Percentiles rank a stretch among this genome's conserved stretches.
Conservation (phyloP, 2,113 vertebrate genomes). For the Hylia prasina region DNA sequence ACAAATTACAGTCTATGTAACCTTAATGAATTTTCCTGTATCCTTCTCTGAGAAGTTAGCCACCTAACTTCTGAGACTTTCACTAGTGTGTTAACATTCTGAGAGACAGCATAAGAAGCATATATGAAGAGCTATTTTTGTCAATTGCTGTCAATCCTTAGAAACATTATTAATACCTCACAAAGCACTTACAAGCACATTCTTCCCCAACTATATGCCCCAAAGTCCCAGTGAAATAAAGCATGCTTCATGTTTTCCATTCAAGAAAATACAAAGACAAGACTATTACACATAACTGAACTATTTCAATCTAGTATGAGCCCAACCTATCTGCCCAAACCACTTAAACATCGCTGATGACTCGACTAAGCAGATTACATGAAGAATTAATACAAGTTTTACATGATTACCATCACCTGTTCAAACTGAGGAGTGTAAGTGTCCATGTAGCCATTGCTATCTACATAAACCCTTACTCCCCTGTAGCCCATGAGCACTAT, state of each 20-base stretch:
- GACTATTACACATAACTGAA: background rate
- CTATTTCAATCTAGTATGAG: background rate
- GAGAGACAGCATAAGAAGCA: background rate
- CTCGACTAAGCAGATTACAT: background rate
- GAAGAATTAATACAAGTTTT: background rate
- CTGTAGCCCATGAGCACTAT: background rate
- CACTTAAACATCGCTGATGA: background rate
- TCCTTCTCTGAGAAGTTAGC: background rate
- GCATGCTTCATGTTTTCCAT: background rate
- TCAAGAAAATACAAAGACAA: background rate
- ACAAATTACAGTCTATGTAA: background rate
- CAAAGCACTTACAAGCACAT: background rate
- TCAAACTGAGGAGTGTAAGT: background rate
- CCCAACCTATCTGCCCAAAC: background rate
- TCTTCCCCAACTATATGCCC: background rate
- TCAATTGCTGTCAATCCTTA: background rate
- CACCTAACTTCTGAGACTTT: background rate
- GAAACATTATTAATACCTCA: background rate
- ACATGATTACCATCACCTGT: background rate
- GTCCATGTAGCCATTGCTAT: background rate
- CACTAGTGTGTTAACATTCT: background rate
- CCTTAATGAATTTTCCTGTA: background rate
- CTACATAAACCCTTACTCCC: background rate
- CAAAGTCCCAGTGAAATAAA: background rate
- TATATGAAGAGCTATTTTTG: background rate